Percentiles rank a stretch among this genome's conserved stretches.
These are phyloP conservation scores for Phaenicophaeus curvirostris DNA, from an alignment of 2,797 vertebrate genomes.

Conservation along the genomic window DNA sequence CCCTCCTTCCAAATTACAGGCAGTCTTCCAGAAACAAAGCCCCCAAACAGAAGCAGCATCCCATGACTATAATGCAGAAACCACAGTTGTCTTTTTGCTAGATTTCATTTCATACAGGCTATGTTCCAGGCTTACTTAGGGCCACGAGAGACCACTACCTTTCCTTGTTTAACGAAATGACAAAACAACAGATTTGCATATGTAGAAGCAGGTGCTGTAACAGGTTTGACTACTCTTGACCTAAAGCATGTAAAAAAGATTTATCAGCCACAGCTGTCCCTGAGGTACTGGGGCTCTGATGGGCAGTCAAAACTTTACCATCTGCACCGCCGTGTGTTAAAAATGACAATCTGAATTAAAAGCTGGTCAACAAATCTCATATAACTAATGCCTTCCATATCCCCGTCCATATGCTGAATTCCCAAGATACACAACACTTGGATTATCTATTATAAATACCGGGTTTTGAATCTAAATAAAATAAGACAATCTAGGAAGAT, in stretches of 20 bases:
- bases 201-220: conserved; percentile 93
- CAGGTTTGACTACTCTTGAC: conserved; percentile 94
- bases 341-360: conserved; percentile 92
- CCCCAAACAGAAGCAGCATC: conserved; percentile 79
- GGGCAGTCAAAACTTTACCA: conserved; percentile 87
- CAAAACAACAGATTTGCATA: conserved; percentile 96
- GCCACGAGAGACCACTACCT: conserved; percentile 86
- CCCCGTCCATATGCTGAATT: conserved; percentile 80
- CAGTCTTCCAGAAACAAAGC: conserved; percentile 80
- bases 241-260: conserved; percentile 83
- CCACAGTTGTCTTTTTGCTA: conserved; percentile 75
- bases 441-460: conserved; percentile 45
- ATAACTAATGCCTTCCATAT: conserved; percentile 86
- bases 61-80: conserved; percentile 74
- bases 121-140: conserved; percentile 83
- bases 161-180: conserved; percentile 90
- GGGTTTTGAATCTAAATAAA: conserved; percentile 22
- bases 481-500: background rate
- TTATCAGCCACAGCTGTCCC: conserved; percentile 91
- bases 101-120: conserved; percentile 80
- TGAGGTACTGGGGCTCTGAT: conserved; percentile 85
- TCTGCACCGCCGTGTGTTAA: conserved; percentile 87
- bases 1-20: conserved; percentile 72
- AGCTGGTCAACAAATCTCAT: conserved; percentile 84
- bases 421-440: conserved; percentile 29